These are phyloP conservation scores for Sisyra nigra DNA, from an alignment of 2,888 invertebrate species.

Conservation along the genomic window DNA sequence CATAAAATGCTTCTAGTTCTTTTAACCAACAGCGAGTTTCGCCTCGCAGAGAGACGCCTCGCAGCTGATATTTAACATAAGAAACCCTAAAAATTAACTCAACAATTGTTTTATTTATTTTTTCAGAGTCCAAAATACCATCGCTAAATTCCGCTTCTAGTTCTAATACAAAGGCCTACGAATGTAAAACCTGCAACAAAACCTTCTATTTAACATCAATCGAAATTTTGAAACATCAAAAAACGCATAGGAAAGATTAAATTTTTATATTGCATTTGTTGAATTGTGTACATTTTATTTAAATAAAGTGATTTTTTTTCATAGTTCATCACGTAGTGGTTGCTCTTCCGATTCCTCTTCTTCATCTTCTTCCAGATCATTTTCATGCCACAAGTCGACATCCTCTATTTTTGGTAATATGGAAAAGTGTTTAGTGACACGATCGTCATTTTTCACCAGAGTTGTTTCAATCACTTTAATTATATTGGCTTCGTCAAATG, in stretches of 20 bases:
- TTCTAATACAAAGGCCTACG: slow-evolving; percentile 45
- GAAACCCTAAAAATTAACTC: no score
- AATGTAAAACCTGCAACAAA: slow-evolving; percentile 55
- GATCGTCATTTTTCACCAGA: background rate
- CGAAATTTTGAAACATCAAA: slow-evolving; percentile 76
- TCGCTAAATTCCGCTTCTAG: slow-evolving; percentile 19
- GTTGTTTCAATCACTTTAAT: background rate
- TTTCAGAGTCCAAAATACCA: background rate
- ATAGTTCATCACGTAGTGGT: background rate
- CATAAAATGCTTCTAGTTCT: no score
- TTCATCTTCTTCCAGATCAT: background rate
- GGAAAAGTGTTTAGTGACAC: no score
- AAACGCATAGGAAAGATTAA: slow-evolving; percentile 27
- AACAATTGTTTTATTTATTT: no score
- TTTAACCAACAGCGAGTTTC: no score
- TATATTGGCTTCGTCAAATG: background rate
- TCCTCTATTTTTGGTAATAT: background rate
- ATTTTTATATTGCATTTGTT: background rate
- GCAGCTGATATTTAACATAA: no score
- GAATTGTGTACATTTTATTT: background rate
- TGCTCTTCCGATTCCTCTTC: background rate
- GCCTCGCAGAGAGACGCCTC: no score
- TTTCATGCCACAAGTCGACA: background rate
- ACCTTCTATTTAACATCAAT: slow-evolving; percentile 56
- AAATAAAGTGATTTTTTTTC: background rate